These are phyloP conservation scores for Hoplostethus atlanticus DNA, from an alignment of 2,797 vertebrate species.

Conservation along the genomic window DNA sequence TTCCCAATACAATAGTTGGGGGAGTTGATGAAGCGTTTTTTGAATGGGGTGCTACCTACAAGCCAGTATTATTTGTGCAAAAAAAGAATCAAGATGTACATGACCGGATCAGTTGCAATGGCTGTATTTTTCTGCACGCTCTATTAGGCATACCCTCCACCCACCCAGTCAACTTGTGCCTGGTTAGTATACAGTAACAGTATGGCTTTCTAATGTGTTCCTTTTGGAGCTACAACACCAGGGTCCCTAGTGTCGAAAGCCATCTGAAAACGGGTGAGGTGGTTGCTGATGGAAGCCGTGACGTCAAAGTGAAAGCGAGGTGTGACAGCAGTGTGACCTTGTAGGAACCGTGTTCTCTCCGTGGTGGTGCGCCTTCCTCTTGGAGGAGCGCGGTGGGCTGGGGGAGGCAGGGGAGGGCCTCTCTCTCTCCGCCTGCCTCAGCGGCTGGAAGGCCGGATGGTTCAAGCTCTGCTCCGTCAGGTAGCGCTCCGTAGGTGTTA, in stretches of 20 bases:
- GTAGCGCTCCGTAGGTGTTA: constrained; percentile 95
- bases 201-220: too few species aligned
- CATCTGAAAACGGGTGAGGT: background rate
- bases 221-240: too few species aligned
- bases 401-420: constrained; percentile 90
- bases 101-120: too few species aligned
- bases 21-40: background rate
- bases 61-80: background rate
- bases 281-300: background rate
- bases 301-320: background rate
- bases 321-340: constrained; percentile 82
- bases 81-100: background rate
- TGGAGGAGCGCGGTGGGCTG: constrained; percentile 92
- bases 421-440: constrained; percentile 93
- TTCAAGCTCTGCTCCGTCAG: constrained; percentile 98
- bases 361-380: constrained; percentile 98
- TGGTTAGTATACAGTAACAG: too few species aligned
- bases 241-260: too few species aligned
- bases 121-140: too few species aligned
- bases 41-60: background rate
- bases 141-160: too few species aligned
- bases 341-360: constrained; percentile 95
- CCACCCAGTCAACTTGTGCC: too few species aligned
- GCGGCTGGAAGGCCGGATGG: constrained; percentile 96
- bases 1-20: background rate